Evolutionary conservation across 2,888 invertebrate species (phyloP).

Genomic region (Unio delphinus): DNA sequence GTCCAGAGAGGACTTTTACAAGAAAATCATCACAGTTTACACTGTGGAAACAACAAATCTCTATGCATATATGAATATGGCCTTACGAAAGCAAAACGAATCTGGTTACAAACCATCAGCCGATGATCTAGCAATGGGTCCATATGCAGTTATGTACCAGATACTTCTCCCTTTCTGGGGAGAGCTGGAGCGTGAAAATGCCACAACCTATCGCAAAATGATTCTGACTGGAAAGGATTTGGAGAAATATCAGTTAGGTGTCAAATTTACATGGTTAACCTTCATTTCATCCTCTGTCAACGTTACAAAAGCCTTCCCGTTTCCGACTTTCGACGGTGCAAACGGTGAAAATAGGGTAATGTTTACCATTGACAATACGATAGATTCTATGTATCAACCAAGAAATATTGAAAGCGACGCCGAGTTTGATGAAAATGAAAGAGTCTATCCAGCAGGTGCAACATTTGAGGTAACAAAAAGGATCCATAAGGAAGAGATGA

Average conservation of each 20-base stretch:
- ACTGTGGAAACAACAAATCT: slow-evolving; percentile 18
- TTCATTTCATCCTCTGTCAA: slow-evolving; percentile 20
- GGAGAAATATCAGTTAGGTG: slow-evolving; percentile 12
- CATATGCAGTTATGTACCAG: slow-evolving; percentile 22
- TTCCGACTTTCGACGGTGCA: slow-evolving; percentile 13
- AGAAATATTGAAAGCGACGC: slow-evolving; percentile 34
- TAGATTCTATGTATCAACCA: slow-evolving; percentile 22
- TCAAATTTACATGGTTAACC: slow-evolving; percentile 17
- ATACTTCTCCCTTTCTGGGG: slow-evolving; percentile 18
- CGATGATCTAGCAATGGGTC: slow-evolving; percentile 21
- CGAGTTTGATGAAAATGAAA: slow-evolving; percentile 26
- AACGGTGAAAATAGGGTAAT: slow-evolving; percentile 13
- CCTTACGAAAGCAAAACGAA: slow-evolving; percentile 15
- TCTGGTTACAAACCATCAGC: slow-evolving; percentile 16
- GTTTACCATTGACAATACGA: slow-evolving; percentile 29
- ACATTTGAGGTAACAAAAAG: slow-evolving; percentile 17
- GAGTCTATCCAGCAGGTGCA: slow-evolving; percentile 37
- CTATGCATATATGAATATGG: slow-evolving; percentile 21
- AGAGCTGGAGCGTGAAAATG: slow-evolving; percentile 6
- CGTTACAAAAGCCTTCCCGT: slow-evolving; percentile 8
- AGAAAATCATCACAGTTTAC: slow-evolving; percentile 9
- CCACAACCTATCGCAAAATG: slow-evolving; percentile 19
- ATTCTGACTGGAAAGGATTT: slow-evolving; percentile 5
- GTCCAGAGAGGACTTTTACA: slow-evolving; percentile 7
- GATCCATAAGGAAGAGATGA: slow-evolving; percentile 5